phyloP scores from a whole-genome alignment of 2,888 invertebrate genomes.

The Noctua janthina region DNA sequence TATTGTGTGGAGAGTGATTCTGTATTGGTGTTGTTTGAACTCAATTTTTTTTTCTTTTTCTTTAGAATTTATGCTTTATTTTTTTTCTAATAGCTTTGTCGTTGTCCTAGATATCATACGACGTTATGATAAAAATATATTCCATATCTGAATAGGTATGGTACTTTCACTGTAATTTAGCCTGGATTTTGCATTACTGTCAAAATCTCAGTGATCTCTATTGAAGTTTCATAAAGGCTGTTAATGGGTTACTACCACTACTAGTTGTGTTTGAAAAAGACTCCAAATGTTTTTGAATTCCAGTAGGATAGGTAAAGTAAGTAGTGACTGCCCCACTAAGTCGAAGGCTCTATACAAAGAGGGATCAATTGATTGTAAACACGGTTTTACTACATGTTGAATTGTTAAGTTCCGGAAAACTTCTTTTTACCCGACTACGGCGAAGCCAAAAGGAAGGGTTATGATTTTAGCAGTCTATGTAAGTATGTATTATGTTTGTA shows the following conservation, averaged over 20 bases:
- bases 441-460: too few relatives aligned
- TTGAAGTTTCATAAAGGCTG: not conserved
- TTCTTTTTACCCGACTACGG: not conserved
- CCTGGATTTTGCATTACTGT: not conserved
- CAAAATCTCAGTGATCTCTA: not conserved
- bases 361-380: not conserved
- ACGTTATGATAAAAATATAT: not conserved
- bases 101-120: too few relatives aligned
- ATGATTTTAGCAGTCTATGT: too few relatives aligned
- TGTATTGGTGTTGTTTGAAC: not conserved
- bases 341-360: not conserved
- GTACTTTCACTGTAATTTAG: too few relatives aligned
- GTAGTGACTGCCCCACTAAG: not conserved
- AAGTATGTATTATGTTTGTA: too few relatives aligned
- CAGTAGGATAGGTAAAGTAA: not conserved
- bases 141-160: not conserved
- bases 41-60: not conserved
- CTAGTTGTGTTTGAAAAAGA: not conserved
- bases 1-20: slow-evolving; percentile 68
- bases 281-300: not conserved
- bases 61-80: not conserved
- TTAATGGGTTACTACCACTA: not conserved
- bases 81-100: not conserved
- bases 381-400: not conserved
- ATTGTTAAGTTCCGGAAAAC: not conserved